Base-by-base conservation (phyloP, 1,140 invertebrate species). In the Drosophila rhopaloa region DNA sequence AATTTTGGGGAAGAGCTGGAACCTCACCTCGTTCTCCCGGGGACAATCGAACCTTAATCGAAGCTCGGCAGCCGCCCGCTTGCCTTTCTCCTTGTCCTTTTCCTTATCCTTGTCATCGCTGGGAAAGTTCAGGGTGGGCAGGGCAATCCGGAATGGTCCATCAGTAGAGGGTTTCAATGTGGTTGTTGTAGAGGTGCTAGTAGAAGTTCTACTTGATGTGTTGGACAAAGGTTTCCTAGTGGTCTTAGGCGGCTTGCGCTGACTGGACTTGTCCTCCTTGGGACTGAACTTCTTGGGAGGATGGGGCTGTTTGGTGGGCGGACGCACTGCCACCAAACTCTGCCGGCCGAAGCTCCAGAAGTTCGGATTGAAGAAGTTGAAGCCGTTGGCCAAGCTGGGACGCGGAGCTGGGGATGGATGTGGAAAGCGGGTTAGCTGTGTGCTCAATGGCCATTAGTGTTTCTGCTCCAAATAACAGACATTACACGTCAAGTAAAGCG, bases 1-100 rank as follows among this genome's bases (percentile, higher is more conserved):
- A 5, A 93, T 93, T 53, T 94, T 93, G 4, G 93, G 93, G 62
- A 94, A 94, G 54, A 94, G 79, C 40, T 93, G 81, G 66, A 93
- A 93, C 0, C 93, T 90, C 11, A 93, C 82, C 59, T 93, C 92
- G 27, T 91, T 93, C 48, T 93, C 77, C 35, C 93, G 93, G 16
- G 94, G 94, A 32, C 94, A 94, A 46, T 93, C 92, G 67, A 93
- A 90, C 8, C 85, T 70, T 8, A 68, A 43, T 0, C 90, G 79
- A n/a, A 92, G 53, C 59, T 79, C 65, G 24, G 65, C 65, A 0
- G 78, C 63, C 4, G 71, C 79, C 9, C 89, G 65, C 43, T 91
- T 92, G 10, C 79, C 91, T 56, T 92, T 86, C 61, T 81, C 83
- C 70, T 86, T 81, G 71, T 92, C 84, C 11, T 85, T 81, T 71